Evolutionary conservation across 2,888 invertebrate species (phyloP).

Genomic region (Pristionchus maxplancki): DNA sequence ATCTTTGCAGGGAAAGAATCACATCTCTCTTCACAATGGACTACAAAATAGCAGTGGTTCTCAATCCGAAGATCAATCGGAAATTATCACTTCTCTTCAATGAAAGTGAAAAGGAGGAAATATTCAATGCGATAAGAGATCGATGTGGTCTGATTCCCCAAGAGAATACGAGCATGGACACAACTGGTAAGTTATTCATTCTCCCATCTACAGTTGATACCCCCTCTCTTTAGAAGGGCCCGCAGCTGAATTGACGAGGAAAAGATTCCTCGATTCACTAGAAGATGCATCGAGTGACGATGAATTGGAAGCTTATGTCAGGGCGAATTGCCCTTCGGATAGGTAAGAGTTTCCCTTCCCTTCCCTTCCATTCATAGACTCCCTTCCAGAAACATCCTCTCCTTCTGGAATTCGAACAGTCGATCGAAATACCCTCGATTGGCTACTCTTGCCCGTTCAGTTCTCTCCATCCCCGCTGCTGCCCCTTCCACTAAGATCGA

Average conservation of each 20-base stretch:
- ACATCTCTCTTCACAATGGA: constrained; percentile 60
- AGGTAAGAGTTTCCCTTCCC: background rate
- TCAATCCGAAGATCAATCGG: constrained; percentile 67
- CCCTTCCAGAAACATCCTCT: constrained; percentile 68
- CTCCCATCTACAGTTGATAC: no score
- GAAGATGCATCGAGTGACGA: constrained; percentile 32
- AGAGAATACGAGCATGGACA: constrained; percentile 20
- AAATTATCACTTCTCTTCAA: constrained; percentile 47
- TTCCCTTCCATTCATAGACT: background rate
- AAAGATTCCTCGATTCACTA: constrained; percentile 12
- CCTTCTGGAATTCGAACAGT: constrained; percentile 71
- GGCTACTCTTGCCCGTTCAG: constrained; percentile 65
- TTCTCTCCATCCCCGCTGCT: constrained; percentile 56
- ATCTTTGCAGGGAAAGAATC: background rate
- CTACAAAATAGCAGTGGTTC: constrained; percentile 70
- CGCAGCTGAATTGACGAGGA: background rate
- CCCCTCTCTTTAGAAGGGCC: background rate
- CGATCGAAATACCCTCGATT: constrained; percentile 68
- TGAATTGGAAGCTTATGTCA: constrained; percentile 28
- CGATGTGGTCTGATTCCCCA: background rate
- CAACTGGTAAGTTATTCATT: background rate
- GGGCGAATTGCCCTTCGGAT: constrained; percentile 1
- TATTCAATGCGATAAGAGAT: constrained; percentile 13
- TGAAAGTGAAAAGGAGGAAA: constrained; percentile 38
- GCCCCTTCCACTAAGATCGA: background rate